Percentiles rank a stretch among this genome's conserved stretches.
Conservation (phyloP, 2,888 invertebrate species). For the Thyatira batis region DNA sequence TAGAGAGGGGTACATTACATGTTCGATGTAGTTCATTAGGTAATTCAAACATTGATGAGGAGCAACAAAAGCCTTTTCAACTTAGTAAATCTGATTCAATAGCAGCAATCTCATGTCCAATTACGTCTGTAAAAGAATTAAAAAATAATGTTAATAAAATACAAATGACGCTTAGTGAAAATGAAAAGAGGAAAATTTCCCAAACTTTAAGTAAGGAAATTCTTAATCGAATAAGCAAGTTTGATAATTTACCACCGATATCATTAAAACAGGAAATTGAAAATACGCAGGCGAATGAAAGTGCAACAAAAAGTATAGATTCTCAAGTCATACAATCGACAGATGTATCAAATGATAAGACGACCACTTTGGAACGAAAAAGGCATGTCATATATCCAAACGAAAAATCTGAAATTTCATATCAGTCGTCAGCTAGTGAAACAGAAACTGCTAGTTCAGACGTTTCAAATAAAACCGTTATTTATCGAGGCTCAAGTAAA, state of each 20-base stretch:
- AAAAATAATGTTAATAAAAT: slow-evolving; percentile 77
- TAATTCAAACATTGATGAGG: slow-evolving; percentile 62
- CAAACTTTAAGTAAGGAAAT: slow-evolving; percentile 88
- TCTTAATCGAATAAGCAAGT: slow-evolving; percentile 83
- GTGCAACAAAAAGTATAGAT: slow-evolving; percentile 14
- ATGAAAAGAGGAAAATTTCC: slow-evolving; percentile 88
- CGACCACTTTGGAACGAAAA: slow-evolving; percentile 39
- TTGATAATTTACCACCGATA: slow-evolving; percentile 47
- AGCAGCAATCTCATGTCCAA: slow-evolving; percentile 74
- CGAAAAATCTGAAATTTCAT: slow-evolving; percentile 56
- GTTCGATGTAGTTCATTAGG: slow-evolving; percentile 83
- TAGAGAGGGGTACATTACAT: slow-evolving; percentile 69
- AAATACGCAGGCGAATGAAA: slow-evolving; percentile 75
- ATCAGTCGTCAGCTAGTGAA: slow-evolving; percentile 83
- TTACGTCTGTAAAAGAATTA: slow-evolving; percentile 68
- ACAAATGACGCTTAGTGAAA: slow-evolving; percentile 83
- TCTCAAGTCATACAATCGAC: slow-evolving; percentile 7
- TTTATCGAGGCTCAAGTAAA: slow-evolving; percentile 82
- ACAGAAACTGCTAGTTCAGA: slow-evolving; percentile 89
- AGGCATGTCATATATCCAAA: slow-evolving; percentile 47
- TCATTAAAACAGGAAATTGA: slow-evolving; percentile 80
- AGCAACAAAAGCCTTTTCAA: slow-evolving; percentile 59
- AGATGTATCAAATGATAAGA: slow-evolving; percentile 8
- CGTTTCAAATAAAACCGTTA: slow-evolving; percentile 86
- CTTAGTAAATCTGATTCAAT: slow-evolving; percentile 82